phyloP scores from a whole-genome alignment of 2,113 vertebrate genomes.

The Gorsachius goisagi region DNA sequence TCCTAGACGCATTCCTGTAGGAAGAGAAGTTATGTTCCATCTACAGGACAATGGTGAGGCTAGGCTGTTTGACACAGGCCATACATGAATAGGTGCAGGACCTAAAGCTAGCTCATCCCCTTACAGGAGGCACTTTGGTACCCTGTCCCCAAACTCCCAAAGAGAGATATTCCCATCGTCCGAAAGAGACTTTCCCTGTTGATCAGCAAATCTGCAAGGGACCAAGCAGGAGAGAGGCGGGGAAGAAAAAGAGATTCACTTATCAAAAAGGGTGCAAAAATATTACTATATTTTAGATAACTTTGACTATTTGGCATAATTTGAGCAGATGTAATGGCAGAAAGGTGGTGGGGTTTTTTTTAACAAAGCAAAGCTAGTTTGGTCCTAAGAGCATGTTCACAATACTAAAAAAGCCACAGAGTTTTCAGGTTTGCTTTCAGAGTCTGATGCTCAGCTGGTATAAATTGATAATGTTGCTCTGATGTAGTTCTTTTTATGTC shows the following conservation, averaged over 20 bases:
- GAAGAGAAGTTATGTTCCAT: neutral
- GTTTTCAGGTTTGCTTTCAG: neutral
- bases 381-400: neutral
- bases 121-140: accelerated
- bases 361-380: neutral
- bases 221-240: neutral
- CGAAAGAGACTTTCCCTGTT: neutral
- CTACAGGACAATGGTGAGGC: neutral
- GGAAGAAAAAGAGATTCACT: neutral
- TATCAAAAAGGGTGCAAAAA: neutral
- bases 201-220: neutral
- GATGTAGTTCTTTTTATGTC: neutral
- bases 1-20: neutral
- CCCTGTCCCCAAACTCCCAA: neutral
- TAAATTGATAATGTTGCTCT: neutral
- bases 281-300: neutral
- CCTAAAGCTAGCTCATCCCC: neutral
- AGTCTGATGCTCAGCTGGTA: neutral
- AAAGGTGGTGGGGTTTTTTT: neutral
- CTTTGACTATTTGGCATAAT: neutral
- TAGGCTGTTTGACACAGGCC: neutral
- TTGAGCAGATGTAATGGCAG: neutral
- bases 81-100: neutral
- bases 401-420: neutral
- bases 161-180: accelerated